phyloP scores from a whole-genome alignment of 2,888 invertebrate genomes.

The Cinara cedri region DNA sequence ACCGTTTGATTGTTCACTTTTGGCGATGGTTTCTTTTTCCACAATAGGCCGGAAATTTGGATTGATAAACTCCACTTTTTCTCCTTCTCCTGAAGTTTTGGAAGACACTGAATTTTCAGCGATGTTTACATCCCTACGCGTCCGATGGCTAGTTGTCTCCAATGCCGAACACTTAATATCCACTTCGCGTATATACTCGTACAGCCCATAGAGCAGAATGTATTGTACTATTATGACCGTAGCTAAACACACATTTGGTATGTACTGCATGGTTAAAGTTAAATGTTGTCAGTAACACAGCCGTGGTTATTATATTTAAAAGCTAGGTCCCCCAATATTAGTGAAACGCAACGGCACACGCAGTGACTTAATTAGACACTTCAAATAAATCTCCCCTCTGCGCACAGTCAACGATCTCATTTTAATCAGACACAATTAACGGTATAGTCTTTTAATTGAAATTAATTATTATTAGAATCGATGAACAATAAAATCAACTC shows the following conservation, averaged over 20 bases:
- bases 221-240: constrained; percentile 44
- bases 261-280: constrained; percentile 41
- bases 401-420: constrained; percentile 27
- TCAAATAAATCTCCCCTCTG: constrained; percentile 30
- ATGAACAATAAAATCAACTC: background rate
- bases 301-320: constrained; percentile 13
- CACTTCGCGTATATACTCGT: constrained; percentile 43
- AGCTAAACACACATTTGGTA: constrained; percentile 39
- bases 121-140: constrained; percentile 32
- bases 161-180: constrained; percentile 34
- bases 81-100: constrained; percentile 63
- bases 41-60: constrained; percentile 73
- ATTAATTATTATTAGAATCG: constrained; percentile 38
- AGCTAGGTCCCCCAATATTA: constrained; percentile 2
- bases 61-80: constrained; percentile 75
- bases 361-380: constrained; percentile 24
- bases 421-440: constrained; percentile 49
- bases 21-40: constrained; percentile 67
- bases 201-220: constrained; percentile 45
- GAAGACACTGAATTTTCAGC: constrained; percentile 29
- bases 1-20: constrained; percentile 65
- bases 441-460: constrained; percentile 30
- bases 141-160: background rate
- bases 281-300: background rate
- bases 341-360: constrained; percentile 2